phyloP scores from a whole-genome alignment of 2,888 invertebrate species.

The Caenorhabditis japonica region DNA sequence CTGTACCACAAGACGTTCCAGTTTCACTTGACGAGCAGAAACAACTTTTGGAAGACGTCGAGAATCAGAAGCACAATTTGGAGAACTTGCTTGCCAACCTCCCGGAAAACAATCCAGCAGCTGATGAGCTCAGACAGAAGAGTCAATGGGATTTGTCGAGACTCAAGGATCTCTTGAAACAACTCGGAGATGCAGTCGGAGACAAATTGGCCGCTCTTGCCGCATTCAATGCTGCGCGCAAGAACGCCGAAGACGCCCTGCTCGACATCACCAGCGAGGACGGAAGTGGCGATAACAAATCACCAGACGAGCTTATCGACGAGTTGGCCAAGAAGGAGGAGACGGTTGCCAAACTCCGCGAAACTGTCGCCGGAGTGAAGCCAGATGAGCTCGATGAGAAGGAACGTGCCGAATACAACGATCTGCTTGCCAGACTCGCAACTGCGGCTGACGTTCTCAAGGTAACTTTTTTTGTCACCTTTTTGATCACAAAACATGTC shows the following conservation, averaged over 20 bases:
- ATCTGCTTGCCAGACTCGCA: constrained; percentile 56
- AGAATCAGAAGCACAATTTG: constrained; percentile 42
- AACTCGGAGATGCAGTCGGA: constrained; percentile 59
- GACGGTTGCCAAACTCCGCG: constrained; percentile 40
- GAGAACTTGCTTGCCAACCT: constrained; percentile 50
- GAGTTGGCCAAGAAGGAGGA: constrained; percentile 44
- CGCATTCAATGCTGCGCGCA: constrained; percentile 61
- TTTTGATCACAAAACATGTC: background rate
- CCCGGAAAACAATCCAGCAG: constrained; percentile 44
- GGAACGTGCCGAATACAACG: constrained; percentile 54
- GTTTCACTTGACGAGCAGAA: constrained; percentile 53
- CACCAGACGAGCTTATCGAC: constrained; percentile 44
- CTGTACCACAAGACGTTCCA: constrained; percentile 41
- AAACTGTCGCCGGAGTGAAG: constrained; percentile 43
- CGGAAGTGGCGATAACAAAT: constrained; percentile 5
- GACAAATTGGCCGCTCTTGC: constrained; percentile 65
- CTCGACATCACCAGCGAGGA: constrained; percentile 48
- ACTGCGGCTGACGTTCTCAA: constrained; percentile 56
- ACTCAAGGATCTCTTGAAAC: constrained; percentile 55
- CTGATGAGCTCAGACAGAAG: constrained; percentile 52
- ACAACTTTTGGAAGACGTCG: constrained; percentile 51
- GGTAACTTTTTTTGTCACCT: constrained; percentile 22
- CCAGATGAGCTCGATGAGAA: constrained; percentile 55
- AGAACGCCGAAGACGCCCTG: constrained; percentile 59
- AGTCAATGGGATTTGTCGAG: constrained; percentile 57